Evolutionary conservation across 1,140 invertebrate species (phyloP), one percentile per base, ranked within the genome.

Genomic region (Carcinoscorpius rotundicauda): DNA sequence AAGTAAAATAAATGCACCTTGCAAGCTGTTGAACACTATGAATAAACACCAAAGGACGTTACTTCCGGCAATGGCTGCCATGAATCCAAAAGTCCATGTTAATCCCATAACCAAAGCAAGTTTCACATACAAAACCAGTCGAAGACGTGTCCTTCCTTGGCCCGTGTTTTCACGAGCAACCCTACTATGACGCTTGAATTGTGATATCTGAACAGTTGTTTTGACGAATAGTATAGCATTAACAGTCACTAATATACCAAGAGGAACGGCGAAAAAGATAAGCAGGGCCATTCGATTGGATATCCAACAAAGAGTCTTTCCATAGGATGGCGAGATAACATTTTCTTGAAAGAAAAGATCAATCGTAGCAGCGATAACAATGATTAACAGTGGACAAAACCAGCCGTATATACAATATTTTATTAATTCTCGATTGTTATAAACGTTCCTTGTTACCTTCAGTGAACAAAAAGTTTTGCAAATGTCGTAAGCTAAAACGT

Each of bases 31-130:
- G 60, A 80, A 73, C 0, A 80, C 65, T 4, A 76, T 72, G 64
- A 75, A 77, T 0, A 72, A 51, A 65, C 76, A 77, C 74, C 76
- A 75, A 5, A 74, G 61, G 6, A 62, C 58, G 4, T 60, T 49
- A 8, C 68, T 53, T n/a, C 70, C 67, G 3, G 62, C 49, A 5
- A 77, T 63, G 4, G 74, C 70, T 6, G 79, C 75, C 0, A 80
- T 52, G 56, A 80, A 76, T 3, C 77, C 79, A 48, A 78, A 75
- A 29, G 77, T 72, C 81, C 81, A 82, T 0, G 79, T 78, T 6
- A 81, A 61, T 4, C 80, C 80, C 78, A 81, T 79, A 11, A 82
- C 76, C 1, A 76, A 66, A 5, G 76, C 77, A 4, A 82, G 69
- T 60, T 80, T 80, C 6, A 79, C 68, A 72, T 81, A 81, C 4